Evolutionary conservation across 2,113 vertebrate species (phyloP).

Genomic region (Alectura lathami): DNA sequence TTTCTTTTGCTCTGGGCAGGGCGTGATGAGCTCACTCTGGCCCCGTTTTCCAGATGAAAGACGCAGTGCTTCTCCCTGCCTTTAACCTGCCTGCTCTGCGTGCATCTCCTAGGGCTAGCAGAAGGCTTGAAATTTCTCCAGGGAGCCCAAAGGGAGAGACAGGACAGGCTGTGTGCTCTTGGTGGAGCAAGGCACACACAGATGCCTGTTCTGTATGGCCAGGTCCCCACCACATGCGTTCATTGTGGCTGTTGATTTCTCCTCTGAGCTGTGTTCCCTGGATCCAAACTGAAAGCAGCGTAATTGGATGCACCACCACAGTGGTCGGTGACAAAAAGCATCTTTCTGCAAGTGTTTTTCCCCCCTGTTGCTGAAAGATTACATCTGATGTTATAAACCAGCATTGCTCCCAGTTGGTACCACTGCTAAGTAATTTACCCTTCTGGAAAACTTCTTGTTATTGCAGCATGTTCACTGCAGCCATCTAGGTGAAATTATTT

Average conservation of each 20-base stretch:
- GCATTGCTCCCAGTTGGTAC: not conserved
- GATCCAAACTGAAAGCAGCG: not conserved
- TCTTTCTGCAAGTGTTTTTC: slow-evolving; percentile 22
- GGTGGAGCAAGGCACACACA: fast-evolving
- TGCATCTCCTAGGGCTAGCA: fast-evolving
- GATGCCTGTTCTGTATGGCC: not conserved
- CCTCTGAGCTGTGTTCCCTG: not conserved
- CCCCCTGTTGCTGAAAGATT: slow-evolving; percentile 32
- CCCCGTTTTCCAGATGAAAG: not conserved
- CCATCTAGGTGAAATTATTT: slow-evolving; percentile 12
- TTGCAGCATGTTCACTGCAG: not conserved
- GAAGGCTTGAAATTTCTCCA: not conserved
- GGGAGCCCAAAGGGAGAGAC: not conserved
- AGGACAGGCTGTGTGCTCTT: not conserved
- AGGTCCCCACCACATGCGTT: not conserved
- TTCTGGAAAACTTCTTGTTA: slow-evolving; percentile 42
- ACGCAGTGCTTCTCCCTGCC: not conserved
- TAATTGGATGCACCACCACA: not conserved
- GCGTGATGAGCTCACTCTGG: not conserved
- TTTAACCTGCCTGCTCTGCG: not conserved
- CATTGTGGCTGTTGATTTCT: not conserved
- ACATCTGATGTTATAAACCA: slow-evolving; percentile 46
- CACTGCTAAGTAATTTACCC: slow-evolving; percentile 35
- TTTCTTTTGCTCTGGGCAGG: not conserved
- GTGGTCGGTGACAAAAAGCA: slow-evolving; percentile 7